Base-by-base conservation (phyloP, 1,140 invertebrate species). In the Zaprionus davidi region DNA sequence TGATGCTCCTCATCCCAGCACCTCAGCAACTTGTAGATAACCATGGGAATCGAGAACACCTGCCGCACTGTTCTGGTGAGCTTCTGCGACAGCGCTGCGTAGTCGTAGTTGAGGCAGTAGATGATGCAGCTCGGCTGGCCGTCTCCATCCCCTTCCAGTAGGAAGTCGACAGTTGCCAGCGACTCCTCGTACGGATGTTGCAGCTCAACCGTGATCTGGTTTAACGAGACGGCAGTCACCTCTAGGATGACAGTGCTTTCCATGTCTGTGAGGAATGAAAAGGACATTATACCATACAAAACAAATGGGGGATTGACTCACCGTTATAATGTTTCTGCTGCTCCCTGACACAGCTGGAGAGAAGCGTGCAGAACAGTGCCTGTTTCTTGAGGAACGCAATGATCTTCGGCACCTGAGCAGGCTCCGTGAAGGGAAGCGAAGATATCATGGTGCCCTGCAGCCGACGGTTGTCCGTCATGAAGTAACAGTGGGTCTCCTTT, bases 401-500 rank as follows among this genome's bases (percentile, higher is more conserved):
- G 68, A 99, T 97, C 81, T 96, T 95, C 15, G 98, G 96, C n/a
- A 99, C 97, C 91, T 98, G 97, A 7, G 96, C 96, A 3, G 98
- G 98, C 94, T 99, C 98, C 3, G 97, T 98, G 92, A 99, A 99
- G 0, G 98, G 97, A 70, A 99, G 96, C 62, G 95, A 96, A 20
- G 94, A 94, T 17, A 99, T 95, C 80, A 98, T 92, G 34, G 97
- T 95, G 3, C 97, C 98, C 57, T 84, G 95, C 93, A 99, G 94
- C 13, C 95, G 95, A 75, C 95, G 95, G 70, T 95, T 95, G 88
- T 98, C 96, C 4, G 97, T 98, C 93, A 99, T 95, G 92, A 98
- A 98, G 92, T 99, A 99, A 90, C 97, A 98, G 92, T 99, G 98
- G 38, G 96, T 96, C 88, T 99, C 98, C 90, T 98, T 98, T 0